These are phyloP conservation scores for Entelurus aequoreus DNA, from an alignment of 2,113 vertebrate genomes.

Conservation along the genomic window DNA sequence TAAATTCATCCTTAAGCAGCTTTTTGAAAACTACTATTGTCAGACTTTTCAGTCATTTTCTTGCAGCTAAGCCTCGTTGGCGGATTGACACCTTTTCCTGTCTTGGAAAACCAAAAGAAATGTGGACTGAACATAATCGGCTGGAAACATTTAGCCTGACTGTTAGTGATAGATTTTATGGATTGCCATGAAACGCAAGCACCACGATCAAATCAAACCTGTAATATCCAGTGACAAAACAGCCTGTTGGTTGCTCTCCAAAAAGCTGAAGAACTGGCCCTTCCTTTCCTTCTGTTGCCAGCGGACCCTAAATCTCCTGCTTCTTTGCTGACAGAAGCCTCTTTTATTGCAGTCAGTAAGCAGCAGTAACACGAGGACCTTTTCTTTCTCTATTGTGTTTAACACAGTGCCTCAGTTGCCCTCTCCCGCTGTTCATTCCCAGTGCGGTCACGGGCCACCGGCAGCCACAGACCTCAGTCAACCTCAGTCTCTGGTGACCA, in stretches of 20 bases:
- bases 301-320: conserved; percentile 12
- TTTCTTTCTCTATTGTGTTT: conserved; percentile 51
- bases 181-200: conserved; percentile 1
- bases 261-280: neutral
- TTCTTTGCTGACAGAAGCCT: conserved; percentile 55
- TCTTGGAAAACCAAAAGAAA: neutral
- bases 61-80: too few relatives aligned
- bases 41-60: neutral
- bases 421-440: conserved; percentile 48
- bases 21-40: too few relatives aligned
- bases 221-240: neutral
- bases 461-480: conserved; percentile 54
- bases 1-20: too few relatives aligned
- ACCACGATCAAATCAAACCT: neutral
- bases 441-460: conserved; percentile 54
- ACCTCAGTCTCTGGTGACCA: conserved; percentile 50
- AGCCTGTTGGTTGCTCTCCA: neutral
- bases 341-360: conserved; percentile 53
- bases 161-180: neutral
- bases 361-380: conserved; percentile 60
- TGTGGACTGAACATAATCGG: neutral
- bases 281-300: conserved; percentile 8
- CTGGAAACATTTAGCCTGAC: neutral
- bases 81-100: neutral
- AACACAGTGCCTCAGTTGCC: conserved; percentile 49